A percentile compares a stretch with the other conserved stretches of the same genome.
Evolutionary conservation across 2,888 invertebrate genomes (phyloP).

Genomic region (Xylota segnis): DNA sequence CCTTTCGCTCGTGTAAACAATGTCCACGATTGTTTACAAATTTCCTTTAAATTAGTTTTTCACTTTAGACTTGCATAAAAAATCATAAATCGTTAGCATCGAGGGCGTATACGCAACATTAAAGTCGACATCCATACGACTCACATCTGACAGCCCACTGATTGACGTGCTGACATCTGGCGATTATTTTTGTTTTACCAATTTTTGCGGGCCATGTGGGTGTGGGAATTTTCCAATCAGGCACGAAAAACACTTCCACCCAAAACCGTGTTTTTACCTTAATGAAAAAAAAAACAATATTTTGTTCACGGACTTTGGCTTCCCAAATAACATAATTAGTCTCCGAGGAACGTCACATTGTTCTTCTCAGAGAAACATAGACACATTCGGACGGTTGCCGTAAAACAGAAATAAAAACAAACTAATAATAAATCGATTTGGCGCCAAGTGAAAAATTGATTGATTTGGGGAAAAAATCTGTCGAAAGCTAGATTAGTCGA

Average conservation of each 20-base stretch:
- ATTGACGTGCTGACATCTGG: constrained; percentile 28
- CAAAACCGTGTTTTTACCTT: constrained; percentile 19
- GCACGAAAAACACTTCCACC: background rate
- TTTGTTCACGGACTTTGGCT: background rate
- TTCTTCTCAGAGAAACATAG: background rate
- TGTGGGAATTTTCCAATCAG: constrained; percentile 22
- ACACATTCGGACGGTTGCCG: background rate
- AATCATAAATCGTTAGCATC: background rate
- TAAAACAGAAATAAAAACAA: constrained; percentile 4
- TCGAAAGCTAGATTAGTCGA: background rate
- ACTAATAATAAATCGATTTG: constrained; percentile 23
- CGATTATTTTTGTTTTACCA: constrained; percentile 7
- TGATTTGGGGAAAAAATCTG: constrained; percentile 7
- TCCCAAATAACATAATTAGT: background rate
- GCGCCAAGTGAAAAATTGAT: constrained; percentile 22
- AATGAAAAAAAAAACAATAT: constrained; percentile 23
- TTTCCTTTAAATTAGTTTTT: constrained; percentile 1
- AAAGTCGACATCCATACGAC: constrained; percentile 22
- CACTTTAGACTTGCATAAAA: constrained; percentile 8
- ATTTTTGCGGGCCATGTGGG: constrained; percentile 5
- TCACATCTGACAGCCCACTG: constrained; percentile 7
- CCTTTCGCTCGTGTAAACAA: background rate
- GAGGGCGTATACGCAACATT: constrained; percentile 20
- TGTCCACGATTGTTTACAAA: background rate
- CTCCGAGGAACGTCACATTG: background rate